Evolutionary conservation across 2,888 invertebrate genomes (phyloP).

Genomic region (Volucella bombylans): DNA sequence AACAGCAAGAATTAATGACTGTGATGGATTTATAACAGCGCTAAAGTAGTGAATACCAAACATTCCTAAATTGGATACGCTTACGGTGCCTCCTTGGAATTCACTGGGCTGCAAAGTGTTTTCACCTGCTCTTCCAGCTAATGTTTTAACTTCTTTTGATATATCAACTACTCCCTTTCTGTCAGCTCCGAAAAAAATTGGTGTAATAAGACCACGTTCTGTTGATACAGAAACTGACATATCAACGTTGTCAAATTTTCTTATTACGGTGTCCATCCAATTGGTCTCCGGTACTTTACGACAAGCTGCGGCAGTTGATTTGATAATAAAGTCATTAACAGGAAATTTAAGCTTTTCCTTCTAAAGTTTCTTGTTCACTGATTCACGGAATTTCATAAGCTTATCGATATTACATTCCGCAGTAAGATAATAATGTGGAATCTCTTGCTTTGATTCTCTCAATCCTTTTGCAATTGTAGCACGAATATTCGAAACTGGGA

Average conservation of each 20-base stretch:
- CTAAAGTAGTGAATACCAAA: constrained; percentile 92
- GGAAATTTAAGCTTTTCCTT: constrained; percentile 93
- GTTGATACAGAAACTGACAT: constrained; percentile 98
- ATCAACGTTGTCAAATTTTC: constrained; percentile 95
- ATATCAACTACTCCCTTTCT: constrained; percentile 94
- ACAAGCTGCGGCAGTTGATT: constrained; percentile 94
- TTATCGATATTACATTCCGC: constrained; percentile 93
- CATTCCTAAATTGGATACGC: constrained; percentile 98
- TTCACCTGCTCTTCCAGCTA: constrained; percentile 93
- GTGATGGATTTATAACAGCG: constrained; percentile 98
- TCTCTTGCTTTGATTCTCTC: constrained; percentile 93
- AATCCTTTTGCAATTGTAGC: constrained; percentile 94
- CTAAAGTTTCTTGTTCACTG: constrained; percentile 90
- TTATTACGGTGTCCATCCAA: constrained; percentile 96
- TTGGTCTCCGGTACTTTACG: constrained; percentile 95
- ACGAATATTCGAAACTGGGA: constrained; percentile 92
- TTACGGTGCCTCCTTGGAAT: constrained; percentile 98
- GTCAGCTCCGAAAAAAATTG: constrained; percentile 97
- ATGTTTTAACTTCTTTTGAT: constrained; percentile 88
- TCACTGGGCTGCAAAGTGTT: constrained; percentile 96
- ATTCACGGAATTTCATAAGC: constrained; percentile 87
- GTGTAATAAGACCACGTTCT: constrained; percentile 96
- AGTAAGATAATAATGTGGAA: constrained; percentile 98
- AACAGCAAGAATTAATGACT: constrained; percentile 95
- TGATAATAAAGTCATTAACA: constrained; percentile 97